Conservation (phyloP, 2,888 invertebrate genomes). For the Ophraella communa region DNA sequence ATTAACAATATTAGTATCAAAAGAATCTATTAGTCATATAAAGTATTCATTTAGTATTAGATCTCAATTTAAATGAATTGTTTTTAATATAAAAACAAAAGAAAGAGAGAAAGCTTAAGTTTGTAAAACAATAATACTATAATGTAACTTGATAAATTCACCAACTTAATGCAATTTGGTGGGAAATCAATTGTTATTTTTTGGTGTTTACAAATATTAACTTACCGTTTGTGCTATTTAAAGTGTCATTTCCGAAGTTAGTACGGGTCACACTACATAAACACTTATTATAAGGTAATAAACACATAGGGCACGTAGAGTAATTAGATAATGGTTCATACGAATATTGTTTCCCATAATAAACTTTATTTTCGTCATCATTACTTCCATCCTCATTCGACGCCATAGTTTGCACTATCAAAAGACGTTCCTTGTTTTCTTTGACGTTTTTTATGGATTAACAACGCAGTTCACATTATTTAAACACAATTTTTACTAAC, state of each 20-base stretch:
- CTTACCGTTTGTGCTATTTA: constrained; percentile 42
- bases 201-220: constrained; percentile 38
- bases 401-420: constrained; percentile 49
- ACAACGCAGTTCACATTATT: constrained; percentile 31
- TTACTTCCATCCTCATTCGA: constrained; percentile 50
- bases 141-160: neutral
- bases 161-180: neutral
- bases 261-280: constrained; percentile 42
- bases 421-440: constrained; percentile 32
- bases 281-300: constrained; percentile 39
- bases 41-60: neutral
- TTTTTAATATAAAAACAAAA: neutral
- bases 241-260: constrained; percentile 37
- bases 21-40: neutral
- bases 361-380: constrained; percentile 50
- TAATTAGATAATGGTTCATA: constrained; percentile 29
- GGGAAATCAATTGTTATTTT: constrained; percentile 11
- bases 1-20: neutral
- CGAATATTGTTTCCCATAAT: constrained; percentile 39
- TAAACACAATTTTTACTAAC: constrained; percentile 11
- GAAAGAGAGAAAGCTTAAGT: neutral
- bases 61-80: neutral
- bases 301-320: constrained; percentile 39
- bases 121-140: neutral
- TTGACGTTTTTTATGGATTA: constrained; percentile 21